Conservation (phyloP, 2,888 invertebrate species). For the Tachina fera region DNA sequence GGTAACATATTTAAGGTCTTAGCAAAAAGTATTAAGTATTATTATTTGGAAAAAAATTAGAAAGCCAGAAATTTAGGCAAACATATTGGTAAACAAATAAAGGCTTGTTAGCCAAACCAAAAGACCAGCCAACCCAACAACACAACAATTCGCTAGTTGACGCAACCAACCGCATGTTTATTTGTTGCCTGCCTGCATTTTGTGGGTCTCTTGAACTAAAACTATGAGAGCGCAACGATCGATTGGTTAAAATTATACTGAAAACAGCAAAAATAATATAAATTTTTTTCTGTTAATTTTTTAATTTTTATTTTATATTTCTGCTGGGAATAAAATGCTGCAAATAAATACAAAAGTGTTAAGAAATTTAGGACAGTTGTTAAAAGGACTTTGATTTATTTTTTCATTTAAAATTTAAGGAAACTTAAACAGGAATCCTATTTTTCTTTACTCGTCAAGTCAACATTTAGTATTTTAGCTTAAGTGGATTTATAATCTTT, state of each 20-base stretch:
- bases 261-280: not conserved
- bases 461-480: not conserved
- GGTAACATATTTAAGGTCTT: conserved; percentile 60
- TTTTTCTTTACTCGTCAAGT: not conserved
- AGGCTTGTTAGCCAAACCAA: not conserved
- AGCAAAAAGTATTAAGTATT: conserved; percentile 41
- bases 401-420: not conserved
- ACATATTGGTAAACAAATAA: not conserved
- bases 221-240: conserved; percentile 47
- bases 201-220: conserved; percentile 28
- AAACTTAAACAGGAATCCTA: not conserved
- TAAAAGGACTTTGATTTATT: not conserved
- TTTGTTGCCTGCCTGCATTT: conserved; percentile 40
- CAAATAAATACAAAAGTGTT: conserved; percentile 39
- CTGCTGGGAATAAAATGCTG: conserved; percentile 1
- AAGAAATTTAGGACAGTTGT: conserved; percentile 45
- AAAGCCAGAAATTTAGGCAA: conserved; percentile 20
- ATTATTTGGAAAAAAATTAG: conserved; percentile 36
- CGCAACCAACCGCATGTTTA: conserved; percentile 28
- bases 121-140: conserved; percentile 1
- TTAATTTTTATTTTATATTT: conserved; percentile 4
- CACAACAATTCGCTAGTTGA: not conserved
- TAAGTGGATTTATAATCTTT: not conserved
- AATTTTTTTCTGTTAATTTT: conserved; percentile 1
- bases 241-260: conserved; percentile 42